phyloP scores from a whole-genome alignment of 2,888 invertebrate species.

The Acrobasis repandana region DNA sequence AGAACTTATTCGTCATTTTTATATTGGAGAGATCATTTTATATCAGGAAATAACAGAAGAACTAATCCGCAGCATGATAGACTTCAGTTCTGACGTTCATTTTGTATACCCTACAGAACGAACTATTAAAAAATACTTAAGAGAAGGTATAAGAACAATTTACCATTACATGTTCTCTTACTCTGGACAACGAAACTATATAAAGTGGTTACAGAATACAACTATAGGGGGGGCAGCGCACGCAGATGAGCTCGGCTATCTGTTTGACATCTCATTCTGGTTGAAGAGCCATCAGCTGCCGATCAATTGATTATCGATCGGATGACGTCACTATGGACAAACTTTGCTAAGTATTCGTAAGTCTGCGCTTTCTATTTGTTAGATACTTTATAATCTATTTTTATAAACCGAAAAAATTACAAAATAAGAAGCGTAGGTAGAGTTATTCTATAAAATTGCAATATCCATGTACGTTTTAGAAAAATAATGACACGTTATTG shows the following conservation, averaged over 20 bases:
- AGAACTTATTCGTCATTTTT: conserved; percentile 45
- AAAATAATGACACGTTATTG: too few species aligned
- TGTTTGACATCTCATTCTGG: conserved; percentile 47
- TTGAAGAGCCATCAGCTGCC: conserved; percentile 34
- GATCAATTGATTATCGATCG: conserved; percentile 49
- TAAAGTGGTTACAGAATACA: conserved; percentile 42
- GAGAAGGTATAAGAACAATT: conserved; percentile 40
- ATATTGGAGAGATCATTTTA: conserved; percentile 61
- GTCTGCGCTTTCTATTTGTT: conserved; percentile 18
- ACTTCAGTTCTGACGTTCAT: conserved; percentile 56
- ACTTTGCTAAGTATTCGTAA: conserved; percentile 55
- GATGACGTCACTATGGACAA: conserved; percentile 52
- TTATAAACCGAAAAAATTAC: background rate
- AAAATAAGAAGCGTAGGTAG: background rate
- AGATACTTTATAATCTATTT: background rate
- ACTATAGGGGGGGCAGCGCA: conserved; percentile 43
- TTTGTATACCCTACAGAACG: conserved; percentile 48
- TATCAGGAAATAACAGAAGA: conserved; percentile 34
- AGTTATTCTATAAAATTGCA: too few species aligned
- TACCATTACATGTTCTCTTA: conserved; percentile 61
- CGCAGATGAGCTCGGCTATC: conserved; percentile 51
- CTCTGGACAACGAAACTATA: conserved; percentile 50
- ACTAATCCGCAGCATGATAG: conserved; percentile 36
- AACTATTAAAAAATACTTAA: conserved; percentile 45
- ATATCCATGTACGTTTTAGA: too few species aligned